Base-by-base conservation (phyloP, 2,113 vertebrate species). In the Anseranas semipalmata region DNA sequence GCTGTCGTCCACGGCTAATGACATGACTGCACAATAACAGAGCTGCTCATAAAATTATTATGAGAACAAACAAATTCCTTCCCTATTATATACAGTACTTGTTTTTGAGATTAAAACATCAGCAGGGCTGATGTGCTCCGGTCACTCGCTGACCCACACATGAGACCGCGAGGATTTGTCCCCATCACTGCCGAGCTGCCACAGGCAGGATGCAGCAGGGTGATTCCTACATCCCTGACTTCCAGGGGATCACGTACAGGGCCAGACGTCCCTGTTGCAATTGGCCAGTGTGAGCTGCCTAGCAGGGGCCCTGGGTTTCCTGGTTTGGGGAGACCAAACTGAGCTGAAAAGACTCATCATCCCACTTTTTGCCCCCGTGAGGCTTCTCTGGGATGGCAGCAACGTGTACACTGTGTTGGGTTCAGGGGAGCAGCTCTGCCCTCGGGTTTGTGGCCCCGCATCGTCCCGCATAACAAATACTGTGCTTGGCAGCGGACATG, bases 21-120 rank as follows among this genome's bases (percentile, higher is more conserved):
- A 91, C 55, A 73, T 27, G 37, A 65, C 71, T 70, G 14, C 1
- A 2, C 19, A 85, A 8, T 35, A 91, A 90, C 89, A 85, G 50
- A 86, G 67, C 59, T 9, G 55, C 89, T 95, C 85, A 71, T 93
- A 84, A 94, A 94, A 90, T 71, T 90, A 74, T 92, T 92, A 89
- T 37, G 82, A 96, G 65, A 88, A 77, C 92, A 91, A 93, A 95
- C 75, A 84, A 90, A 93, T 95, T 96, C 85, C 27, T 93, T 93
- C 82, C 52, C 52, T 77, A 65, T 96, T 86, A 80, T 97, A 85
- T 50, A 71, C 46, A 62, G 10, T 52, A 65, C 59, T 91, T 43
- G 55, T 46, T 94, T 91, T 76, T 65, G 65, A 89, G 60, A 79
- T 52, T 56, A 82, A 89, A 82, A 37, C 65, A 50, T 18, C 32